Evolutionary conservation across 2,797 vertebrate genomes (phyloP).

Genomic region (Falco concolor): DNA sequence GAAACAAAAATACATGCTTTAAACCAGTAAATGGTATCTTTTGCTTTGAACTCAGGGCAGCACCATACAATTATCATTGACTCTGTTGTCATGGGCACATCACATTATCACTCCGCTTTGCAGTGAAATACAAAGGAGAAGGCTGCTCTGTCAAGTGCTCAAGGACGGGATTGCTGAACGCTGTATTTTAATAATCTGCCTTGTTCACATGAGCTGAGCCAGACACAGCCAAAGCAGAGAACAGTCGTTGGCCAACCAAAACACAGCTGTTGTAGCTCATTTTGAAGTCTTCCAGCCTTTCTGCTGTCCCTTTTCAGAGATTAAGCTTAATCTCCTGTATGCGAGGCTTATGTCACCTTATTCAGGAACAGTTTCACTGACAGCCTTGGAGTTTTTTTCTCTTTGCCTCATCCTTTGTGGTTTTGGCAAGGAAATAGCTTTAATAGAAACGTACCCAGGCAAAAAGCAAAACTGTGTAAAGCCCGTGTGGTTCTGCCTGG

Average conservation of each 20-base stretch:
- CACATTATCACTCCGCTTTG: neutral
- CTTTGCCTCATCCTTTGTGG: neutral
- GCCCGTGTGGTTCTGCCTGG: neutral
- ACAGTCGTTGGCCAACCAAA: slow-evolving; percentile 49
- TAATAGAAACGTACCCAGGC: neutral
- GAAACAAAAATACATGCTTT: slow-evolving; percentile 22
- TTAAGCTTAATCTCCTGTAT: slow-evolving; percentile 4
- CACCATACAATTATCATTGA: neutral
- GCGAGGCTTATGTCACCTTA: neutral
- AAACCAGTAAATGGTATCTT: neutral
- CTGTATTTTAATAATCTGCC: slow-evolving; percentile 36
- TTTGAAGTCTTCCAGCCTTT: slow-evolving; percentile 36
- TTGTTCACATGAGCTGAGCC: neutral
- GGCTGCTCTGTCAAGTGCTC: neutral
- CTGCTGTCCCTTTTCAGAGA: slow-evolving; percentile 18
- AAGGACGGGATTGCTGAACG: neutral
- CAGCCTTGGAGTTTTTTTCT: neutral
- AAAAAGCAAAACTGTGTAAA: neutral
- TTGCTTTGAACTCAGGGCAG: neutral
- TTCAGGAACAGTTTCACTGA: neutral
- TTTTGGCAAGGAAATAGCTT: neutral
- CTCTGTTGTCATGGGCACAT: neutral
- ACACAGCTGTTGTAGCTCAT: slow-evolving; percentile 37
- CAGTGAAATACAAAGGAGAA: slow-evolving; percentile 8
- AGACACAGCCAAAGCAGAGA: neutral